phyloP scores from a whole-genome alignment of 2,797 vertebrate species.

The Sebastes steindachneri region DNA sequence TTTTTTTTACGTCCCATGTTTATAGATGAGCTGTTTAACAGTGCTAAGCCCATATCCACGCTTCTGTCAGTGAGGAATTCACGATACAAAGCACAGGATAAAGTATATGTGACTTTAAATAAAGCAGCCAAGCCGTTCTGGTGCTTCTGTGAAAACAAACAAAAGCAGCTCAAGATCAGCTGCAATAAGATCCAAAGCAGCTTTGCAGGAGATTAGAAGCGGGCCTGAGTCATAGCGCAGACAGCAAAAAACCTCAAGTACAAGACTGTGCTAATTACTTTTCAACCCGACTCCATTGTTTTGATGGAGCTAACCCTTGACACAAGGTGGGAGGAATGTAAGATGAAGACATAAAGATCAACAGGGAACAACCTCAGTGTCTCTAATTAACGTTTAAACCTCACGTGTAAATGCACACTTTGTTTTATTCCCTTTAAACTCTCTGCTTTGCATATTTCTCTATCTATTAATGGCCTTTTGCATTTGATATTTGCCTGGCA shows the following conservation, averaged over 20 bases:
- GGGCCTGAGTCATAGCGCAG: not conserved
- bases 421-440: conserved; percentile 30
- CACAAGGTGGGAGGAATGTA: not conserved
- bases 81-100: conserved; percentile 22
- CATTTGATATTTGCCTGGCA: conserved; percentile 12
- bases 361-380: not conserved
- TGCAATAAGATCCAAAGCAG: conserved; percentile 43
- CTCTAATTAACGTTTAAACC: conserved; percentile 26
- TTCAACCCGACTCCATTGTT: conserved; percentile 14
- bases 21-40: conserved; percentile 61
- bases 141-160: conserved; percentile 28
- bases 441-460: conserved; percentile 13
- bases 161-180: conserved; percentile 38
- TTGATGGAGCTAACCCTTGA: conserved; percentile 1
- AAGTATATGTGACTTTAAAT: conserved; percentile 45
- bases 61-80: conserved; percentile 20
- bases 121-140: conserved; percentile 20
- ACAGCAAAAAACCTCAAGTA: not conserved
- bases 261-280: conserved; percentile 46
- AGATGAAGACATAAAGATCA: not conserved
- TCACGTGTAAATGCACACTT: not conserved
- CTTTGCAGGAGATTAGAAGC: conserved; percentile 61
- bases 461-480: conserved; percentile 2
- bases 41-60: conserved; percentile 16
- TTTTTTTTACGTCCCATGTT: conserved; percentile 39